Evolutionary conservation across 2,888 invertebrate genomes (phyloP).

Genomic region (Brachylomia viminalis): DNA sequence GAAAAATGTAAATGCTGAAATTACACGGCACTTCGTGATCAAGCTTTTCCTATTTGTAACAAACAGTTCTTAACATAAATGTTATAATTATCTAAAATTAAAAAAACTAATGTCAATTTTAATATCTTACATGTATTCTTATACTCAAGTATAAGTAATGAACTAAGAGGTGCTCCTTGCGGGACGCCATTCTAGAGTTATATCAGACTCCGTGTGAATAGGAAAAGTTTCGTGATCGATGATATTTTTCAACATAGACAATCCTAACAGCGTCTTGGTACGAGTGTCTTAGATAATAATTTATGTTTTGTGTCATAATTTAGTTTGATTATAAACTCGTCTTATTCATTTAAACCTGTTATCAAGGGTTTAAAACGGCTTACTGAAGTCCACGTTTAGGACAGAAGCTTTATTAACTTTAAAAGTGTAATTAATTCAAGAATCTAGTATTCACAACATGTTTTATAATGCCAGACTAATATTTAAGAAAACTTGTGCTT

Average conservation of each 20-base stretch:
- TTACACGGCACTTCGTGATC: conserved; percentile 70
- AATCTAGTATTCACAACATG: conserved; percentile 38
- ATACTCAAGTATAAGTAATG: conserved; percentile 8
- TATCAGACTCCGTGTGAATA: conserved; percentile 53
- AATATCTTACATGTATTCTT: conserved; percentile 57
- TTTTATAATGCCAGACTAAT: conserved; percentile 53
- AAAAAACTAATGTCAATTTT: conserved; percentile 40
- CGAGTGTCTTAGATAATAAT: conserved; percentile 88
- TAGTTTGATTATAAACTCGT: conserved; percentile 74
- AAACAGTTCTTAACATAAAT: conserved; percentile 19
- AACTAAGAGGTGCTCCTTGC: conserved; percentile 41
- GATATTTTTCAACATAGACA: conserved; percentile 74
- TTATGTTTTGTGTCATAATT: conserved; percentile 75
- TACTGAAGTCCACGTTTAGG: conserved; percentile 41
- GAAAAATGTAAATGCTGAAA: conserved; percentile 87
- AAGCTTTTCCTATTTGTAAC: conserved; percentile 75
- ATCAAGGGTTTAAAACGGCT: conserved; percentile 49
- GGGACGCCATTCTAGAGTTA: conserved; percentile 32
- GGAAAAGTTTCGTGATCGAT: conserved; percentile 78
- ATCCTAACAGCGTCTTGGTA: conserved; percentile 90
- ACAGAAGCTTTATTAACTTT: conserved; percentile 61
- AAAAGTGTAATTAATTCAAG: conserved; percentile 55
- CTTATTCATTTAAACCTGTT: conserved; percentile 72
- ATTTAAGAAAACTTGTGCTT: conserved; percentile 49
- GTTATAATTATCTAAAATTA: conserved; percentile 35